A percentile compares a stretch with the other conserved stretches of the same genome.
phyloP scores from a whole-genome alignment of 2,113 vertebrate species.

The Mola mola region DNA sequence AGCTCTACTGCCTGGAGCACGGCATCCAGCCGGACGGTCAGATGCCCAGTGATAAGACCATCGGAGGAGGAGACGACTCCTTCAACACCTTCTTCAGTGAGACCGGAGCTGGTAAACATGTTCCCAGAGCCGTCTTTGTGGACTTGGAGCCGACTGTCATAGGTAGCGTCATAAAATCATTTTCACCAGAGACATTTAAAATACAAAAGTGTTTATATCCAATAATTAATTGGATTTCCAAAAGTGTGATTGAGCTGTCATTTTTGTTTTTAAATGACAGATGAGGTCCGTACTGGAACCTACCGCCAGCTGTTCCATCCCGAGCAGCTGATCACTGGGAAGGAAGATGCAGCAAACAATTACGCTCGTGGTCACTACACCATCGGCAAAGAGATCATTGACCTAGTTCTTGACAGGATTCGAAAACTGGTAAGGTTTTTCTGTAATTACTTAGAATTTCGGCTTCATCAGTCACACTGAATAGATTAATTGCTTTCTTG shows the following conservation, averaged over 20 bases:
- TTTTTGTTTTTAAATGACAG: constrained; percentile 27
- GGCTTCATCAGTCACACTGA: too few species aligned
- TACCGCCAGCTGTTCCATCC: constrained; percentile 89
- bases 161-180: too few species aligned
- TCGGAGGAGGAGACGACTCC: constrained; percentile 76
- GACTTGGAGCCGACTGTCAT: constrained; percentile 80
- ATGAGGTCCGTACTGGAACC: constrained; percentile 85
- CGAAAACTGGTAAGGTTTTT: constrained; percentile 71
- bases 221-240: too few species aligned
- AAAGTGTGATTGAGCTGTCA: too few species aligned
- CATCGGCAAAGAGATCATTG: constrained; percentile 75
- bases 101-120: constrained; percentile 80
- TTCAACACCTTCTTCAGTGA: constrained; percentile 81
- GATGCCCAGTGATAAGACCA: constrained; percentile 77
- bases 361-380: constrained; percentile 84
- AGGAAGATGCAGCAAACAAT: constrained; percentile 90
- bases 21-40: constrained; percentile 83
- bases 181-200: too few species aligned
- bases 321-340: constrained; percentile 87
- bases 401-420: constrained; percentile 66
- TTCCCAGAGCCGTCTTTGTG: constrained; percentile 79
- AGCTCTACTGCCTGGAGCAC: constrained; percentile 91
- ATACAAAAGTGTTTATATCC: too few species aligned
- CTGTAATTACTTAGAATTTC: too few species aligned
- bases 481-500: not conserved